Evolutionary conservation across 2,113 vertebrate genomes (phyloP), one percentile per base, ranked within the genome.

Genomic region (Pollimyrus isidori): DNA sequence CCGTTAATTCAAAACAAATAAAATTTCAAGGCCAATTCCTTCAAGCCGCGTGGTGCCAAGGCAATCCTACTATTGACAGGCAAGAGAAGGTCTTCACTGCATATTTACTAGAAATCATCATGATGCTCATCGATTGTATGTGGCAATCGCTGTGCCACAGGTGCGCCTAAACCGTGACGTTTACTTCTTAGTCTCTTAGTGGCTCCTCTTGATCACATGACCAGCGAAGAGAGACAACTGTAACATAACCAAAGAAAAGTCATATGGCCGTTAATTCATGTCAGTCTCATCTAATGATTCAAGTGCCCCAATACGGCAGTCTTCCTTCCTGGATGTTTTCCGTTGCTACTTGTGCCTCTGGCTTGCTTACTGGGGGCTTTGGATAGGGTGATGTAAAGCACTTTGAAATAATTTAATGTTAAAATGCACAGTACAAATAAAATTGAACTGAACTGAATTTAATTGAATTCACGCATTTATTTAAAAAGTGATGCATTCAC

Each of bases 1-100:
- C 89, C 46, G 90, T 88, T 93, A 91, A 90, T 91, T 93, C 87
- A 88, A 92, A 87, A 52, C 88, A 92, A 92, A 92, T 91, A 87
- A 92, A 91, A 91, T 90, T 85, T 89, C 88, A 89, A 90, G 90
- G 91, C 90, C 91, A 90, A 89, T 91, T 91, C 92, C 86, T 91
- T 87, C 49, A 90, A 88, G 69, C 91, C 53, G n/a, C 21, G 86
- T 86, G 50, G 89, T 90, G 83, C 89, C 83, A 89, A 91, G 86
- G 88, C 87, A 87, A 83, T 90, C 88, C 88, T 84, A 88, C 87
- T 89, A 89, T 90, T 92, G 92, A 89, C 89, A 90, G 91, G 92
- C 88, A 52, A 88, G 90, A 87, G 90, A 92, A 91, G 69, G 86
- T 88, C 89, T 65, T 86, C 87, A 56, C 87, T 62, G 69, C 89